A percentile compares a stretch with the other conserved stretches of the same genome.
Evolutionary conservation across 1,140 invertebrate species (phyloP).

Genomic region (Diploscapter pachys): DNA sequence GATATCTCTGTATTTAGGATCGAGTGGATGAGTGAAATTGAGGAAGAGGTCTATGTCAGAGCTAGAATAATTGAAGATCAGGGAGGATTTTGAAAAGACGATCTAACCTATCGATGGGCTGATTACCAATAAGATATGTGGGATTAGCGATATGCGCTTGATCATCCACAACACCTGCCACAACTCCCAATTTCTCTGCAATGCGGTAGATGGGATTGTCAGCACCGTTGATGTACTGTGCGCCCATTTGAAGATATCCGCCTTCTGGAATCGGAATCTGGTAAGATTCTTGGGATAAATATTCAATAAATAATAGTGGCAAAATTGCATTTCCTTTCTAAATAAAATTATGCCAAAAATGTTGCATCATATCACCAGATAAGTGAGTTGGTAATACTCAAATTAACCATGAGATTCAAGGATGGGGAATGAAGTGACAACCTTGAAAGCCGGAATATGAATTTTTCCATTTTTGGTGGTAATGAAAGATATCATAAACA

Average conservation of each 20-base stretch:
- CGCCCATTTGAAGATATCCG: conserved; percentile 37
- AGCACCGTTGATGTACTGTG: conserved; percentile 37
- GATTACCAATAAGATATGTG: conserved; percentile 33
- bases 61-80: conserved; percentile 7
- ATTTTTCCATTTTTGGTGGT: neutral
- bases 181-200: conserved; percentile 36
- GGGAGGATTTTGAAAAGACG: neutral
- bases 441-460: neutral
- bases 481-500: neutral
- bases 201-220: conserved; percentile 39
- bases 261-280: conserved; percentile 16
- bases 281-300: neutral
- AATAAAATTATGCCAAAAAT: no score
- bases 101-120: conserved; percentile 22
- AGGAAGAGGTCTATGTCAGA: conserved; percentile 23
- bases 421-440: conserved; percentile 9
- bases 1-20: conserved; percentile 22
- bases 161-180: conserved; percentile 29
- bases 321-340: no score
- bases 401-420: conserved; percentile 1
- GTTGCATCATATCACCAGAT: neutral
- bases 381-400: conserved; percentile 14
- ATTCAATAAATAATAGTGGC: no score
- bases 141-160: conserved; percentile 30
- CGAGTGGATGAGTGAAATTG: conserved; percentile 23